Conservation (phyloP, 1,140 invertebrate species). For the Philopotamus ludificatus region DNA sequence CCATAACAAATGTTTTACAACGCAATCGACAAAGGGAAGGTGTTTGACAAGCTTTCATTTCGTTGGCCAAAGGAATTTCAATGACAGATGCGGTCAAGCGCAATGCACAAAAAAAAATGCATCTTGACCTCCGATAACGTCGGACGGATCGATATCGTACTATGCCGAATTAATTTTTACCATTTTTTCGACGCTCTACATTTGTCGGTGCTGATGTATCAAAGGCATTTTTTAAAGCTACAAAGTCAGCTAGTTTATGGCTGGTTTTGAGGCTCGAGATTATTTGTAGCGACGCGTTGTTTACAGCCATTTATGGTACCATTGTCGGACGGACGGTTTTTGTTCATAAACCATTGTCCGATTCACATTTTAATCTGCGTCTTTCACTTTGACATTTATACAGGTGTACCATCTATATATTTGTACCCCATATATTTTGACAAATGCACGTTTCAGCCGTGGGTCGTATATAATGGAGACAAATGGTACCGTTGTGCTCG, state of each 20-base stretch:
- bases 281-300: conserved; percentile 36
- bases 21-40: conserved; percentile 5
- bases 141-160: too few relatives aligned
- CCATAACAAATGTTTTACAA: conserved; percentile 28
- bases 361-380: conserved; percentile 36
- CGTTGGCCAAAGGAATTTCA: too few relatives aligned
- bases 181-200: neutral
- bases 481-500: conserved; percentile 25
- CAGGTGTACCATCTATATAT: conserved; percentile 7
- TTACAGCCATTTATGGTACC: conserved; percentile 37
- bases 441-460: conserved; percentile 11
- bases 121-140: too few relatives aligned
- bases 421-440: conserved; percentile 36
- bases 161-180: too few relatives aligned
- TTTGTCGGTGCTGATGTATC: neutral
- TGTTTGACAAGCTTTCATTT: conserved; percentile 16
- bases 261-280: conserved; percentile 16
- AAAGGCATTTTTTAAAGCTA: conserved; percentile 1
- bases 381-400: conserved; percentile 22
- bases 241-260: conserved; percentile 32
- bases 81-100: too few relatives aligned
- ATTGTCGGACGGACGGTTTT: conserved; percentile 33
- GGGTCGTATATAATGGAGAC: conserved; percentile 27
- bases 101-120: too few relatives aligned
- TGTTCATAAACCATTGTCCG: conserved; percentile 29